Evolutionary conservation across 2,888 invertebrate genomes (phyloP).

Genomic region (Trichacis sp.): DNA sequence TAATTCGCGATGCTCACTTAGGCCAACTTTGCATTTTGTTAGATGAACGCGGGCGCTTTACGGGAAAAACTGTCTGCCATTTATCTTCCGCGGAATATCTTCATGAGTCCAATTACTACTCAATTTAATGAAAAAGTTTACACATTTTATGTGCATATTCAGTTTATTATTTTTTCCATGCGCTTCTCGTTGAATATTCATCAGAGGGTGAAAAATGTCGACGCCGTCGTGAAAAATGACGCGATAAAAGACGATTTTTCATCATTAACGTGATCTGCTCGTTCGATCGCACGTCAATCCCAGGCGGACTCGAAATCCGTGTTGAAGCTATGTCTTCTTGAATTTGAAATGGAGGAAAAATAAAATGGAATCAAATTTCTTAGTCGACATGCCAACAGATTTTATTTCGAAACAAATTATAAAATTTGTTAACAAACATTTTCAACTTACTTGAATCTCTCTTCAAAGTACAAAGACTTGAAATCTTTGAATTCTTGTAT

Average conservation of each 20-base stretch:
- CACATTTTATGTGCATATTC: slow-evolving; percentile 9
- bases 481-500: too few relatives aligned
- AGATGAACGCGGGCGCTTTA: slow-evolving; percentile 7
- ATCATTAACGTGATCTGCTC: not conserved
- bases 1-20: slow-evolving; percentile 25
- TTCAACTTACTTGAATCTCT: too few relatives aligned
- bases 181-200: slow-evolving; percentile 1
- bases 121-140: slow-evolving; percentile 22
- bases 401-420: too few relatives aligned
- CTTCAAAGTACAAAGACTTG: too few relatives aligned
- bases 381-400: too few relatives aligned
- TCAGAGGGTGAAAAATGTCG: slow-evolving; percentile 29
- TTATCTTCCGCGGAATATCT: slow-evolving; percentile 21
- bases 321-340: too few relatives aligned
- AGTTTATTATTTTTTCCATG: slow-evolving; percentile 5
- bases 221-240: slow-evolving; percentile 19
- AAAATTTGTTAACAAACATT: too few relatives aligned
- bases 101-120: slow-evolving; percentile 24
- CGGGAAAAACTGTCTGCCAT: slow-evolving; percentile 26
- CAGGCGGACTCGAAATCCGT: too few relatives aligned
- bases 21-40: slow-evolving; percentile 9
- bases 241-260: slow-evolving; percentile 2
- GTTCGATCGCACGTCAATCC: not conserved
- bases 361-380: too few relatives aligned
- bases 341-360: too few relatives aligned